Evolutionary conservation across 2,888 invertebrate species (phyloP), one percentile per base, ranked within the genome.

Genomic region (Allolobophora icterica): DNA sequence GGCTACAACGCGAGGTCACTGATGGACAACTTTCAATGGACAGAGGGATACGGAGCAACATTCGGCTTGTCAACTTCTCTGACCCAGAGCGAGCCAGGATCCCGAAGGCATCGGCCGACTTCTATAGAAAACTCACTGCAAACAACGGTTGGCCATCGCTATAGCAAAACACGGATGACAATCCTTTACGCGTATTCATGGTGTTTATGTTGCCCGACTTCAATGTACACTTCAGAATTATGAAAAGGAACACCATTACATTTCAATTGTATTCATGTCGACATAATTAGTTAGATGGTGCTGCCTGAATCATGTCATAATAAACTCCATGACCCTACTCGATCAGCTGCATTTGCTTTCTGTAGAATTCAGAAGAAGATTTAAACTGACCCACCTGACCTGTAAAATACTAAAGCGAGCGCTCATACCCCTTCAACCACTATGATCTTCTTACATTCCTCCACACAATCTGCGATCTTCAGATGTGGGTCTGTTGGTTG

Each of bases 1-100:
- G 97, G 96, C 0, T 98, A 97, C 94, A 96, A 97, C 0, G 96
- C 96, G 91, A 97, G 97, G 97, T 97, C 97, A 93, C 95, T 98
- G 24, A 96, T 97, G 95, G 97, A 98, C 93, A 97, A 97, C 94
- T 97, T 97, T 94, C 97, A 97, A 94, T 97, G 97, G 97, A 96
- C 96, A 92, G 96, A 96, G 87, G 97, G 97, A 71, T 97, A 96
- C 94, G 96, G 96, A 96, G 97, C 94, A 42, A 91, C 92, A 52
- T 97, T 97, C 95, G 97, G 97, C 92, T 95, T 97, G 91, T 97
- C 89, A 97, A 97, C 95, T 97, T 97, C 94, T 95, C 96, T 90
- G 96, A 96, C 94, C 96, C 97, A 33, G 96, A 96, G 93, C 96
- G 96, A 94, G 96, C 96, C 89, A 96, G 97, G 92, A 96, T 96